These are phyloP conservation scores for Mormyrus lacerda DNA, from an alignment of 2,113 vertebrate genomes.

Conservation along the genomic window DNA sequence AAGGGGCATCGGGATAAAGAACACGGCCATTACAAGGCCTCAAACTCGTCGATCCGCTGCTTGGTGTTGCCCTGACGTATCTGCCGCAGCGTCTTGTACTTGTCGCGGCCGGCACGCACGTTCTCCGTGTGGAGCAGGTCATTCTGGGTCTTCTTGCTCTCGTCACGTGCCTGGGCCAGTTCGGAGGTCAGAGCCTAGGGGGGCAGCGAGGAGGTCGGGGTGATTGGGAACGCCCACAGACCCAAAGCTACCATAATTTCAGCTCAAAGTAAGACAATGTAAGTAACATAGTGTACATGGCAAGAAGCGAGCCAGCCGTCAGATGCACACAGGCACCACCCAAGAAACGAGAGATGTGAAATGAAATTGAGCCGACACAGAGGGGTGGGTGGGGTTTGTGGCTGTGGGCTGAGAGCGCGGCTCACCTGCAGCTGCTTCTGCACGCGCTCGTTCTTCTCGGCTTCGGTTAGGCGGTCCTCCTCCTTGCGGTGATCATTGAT, in stretches of 20 bases:
- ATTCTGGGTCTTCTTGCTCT: slow-evolving; percentile 83
- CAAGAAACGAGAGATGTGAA: background rate
- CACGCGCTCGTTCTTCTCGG: slow-evolving; percentile 86
- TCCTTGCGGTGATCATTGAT: slow-evolving; percentile 77
- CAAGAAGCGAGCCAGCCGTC: background rate
- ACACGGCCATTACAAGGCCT: slow-evolving; percentile 73
- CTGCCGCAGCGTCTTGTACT: slow-evolving; percentile 90
- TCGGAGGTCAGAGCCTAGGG: slow-evolving; percentile 78
- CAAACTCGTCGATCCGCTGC: slow-evolving; percentile 73
- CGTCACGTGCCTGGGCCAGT: slow-evolving; percentile 78
- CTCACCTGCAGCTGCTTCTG: slow-evolving; percentile 85
- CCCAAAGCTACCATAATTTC: background rate
- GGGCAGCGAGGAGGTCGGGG: background rate
- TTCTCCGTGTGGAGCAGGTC: slow-evolving; percentile 88
- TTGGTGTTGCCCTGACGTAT: slow-evolving; percentile 75
- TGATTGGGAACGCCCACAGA: background rate
- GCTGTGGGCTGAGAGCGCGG: background rate
- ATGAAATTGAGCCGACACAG: background rate
- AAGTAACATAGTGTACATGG: background rate
- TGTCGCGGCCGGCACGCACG: slow-evolving; percentile 37
- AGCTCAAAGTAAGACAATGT: background rate
- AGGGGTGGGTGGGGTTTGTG: background rate
- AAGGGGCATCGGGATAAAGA: slow-evolving; percentile 24
- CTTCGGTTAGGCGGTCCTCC: slow-evolving; percentile 83
- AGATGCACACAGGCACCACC: background rate